Conservation (phyloP, 2,113 vertebrate species). For the Cheilinus undulatus region DNA sequence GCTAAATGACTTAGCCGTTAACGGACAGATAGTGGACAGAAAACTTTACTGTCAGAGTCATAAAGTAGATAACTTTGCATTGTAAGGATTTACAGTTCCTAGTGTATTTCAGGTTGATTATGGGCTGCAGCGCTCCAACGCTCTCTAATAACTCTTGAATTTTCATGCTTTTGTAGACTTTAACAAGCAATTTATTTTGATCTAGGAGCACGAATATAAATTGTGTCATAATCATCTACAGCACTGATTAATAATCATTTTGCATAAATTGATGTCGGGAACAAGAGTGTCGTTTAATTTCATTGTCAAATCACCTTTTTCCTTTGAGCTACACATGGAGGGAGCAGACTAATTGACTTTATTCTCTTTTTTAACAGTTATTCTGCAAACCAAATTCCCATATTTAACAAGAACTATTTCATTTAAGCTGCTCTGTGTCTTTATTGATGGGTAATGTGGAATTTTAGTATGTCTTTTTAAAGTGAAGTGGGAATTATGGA, state of each 20-base stretch:
- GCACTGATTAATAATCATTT: slow-evolving; percentile 48
- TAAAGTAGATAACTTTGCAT: too few relatives aligned
- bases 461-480: not conserved
- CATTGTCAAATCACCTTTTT: slow-evolving; percentile 18
- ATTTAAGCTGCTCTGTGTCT: not conserved
- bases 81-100: too few relatives aligned
- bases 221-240: slow-evolving; percentile 1
- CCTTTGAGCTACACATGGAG: slow-evolving; percentile 17
- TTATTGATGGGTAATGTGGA: too few relatives aligned
- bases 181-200: slow-evolving; percentile 51
- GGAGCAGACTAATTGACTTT: slow-evolving; percentile 20
- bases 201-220: slow-evolving; percentile 45
- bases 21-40: too few relatives aligned
- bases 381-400: slow-evolving; percentile 1
- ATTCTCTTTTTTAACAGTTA: not conserved
- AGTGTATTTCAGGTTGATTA: slow-evolving; percentile 21
- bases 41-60: too few relatives aligned
- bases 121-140: not conserved
- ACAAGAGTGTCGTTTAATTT: slow-evolving; percentile 15
- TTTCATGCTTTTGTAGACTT: slow-evolving; percentile 41
- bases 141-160: slow-evolving; percentile 35
- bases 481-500: not conserved
- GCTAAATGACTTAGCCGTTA: too few relatives aligned
- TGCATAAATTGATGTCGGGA: slow-evolving; percentile 18
- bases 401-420: not conserved